A percentile compares a stretch with the other conserved stretches of the same genome.
Conservation (phyloP, 2,797 vertebrate species). For the Picus viridis region DNA sequence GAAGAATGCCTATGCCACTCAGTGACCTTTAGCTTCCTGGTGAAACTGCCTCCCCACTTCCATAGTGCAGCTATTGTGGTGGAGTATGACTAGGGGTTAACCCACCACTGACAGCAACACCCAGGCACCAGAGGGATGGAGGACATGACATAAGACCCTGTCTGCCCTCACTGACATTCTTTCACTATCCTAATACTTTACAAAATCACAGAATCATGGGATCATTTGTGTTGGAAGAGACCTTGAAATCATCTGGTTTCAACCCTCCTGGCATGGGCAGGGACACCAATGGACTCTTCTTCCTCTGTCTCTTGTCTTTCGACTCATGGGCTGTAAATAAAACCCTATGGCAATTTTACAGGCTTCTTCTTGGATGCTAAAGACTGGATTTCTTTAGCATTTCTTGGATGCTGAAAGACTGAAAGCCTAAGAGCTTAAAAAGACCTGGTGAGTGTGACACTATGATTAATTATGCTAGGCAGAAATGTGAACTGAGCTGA, state of each 20-base stretch:
- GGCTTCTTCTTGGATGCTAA: not conserved
- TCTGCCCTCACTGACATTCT: not conserved
- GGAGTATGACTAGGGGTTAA: not conserved
- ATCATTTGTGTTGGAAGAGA: not conserved
- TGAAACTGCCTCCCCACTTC: not conserved
- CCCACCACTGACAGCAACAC: not conserved
- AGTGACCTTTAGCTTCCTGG: not conserved
- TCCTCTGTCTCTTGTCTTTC: not conserved
- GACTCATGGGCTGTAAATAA: not conserved
- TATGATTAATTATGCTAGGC: not conserved
- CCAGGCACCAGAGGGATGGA: not conserved
- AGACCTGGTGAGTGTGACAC: not conserved
- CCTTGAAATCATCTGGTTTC: not conserved
- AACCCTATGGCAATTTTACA: not conserved
- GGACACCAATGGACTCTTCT: not conserved
- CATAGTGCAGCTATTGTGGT: accelerated
- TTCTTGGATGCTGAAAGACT: not conserved
- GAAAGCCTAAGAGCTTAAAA: not conserved
- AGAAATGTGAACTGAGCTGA: not conserved
- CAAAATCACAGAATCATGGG: not conserved
- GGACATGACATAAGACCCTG: accelerated
- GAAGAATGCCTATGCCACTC: accelerated
- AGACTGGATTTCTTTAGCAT: not conserved
- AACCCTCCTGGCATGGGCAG: not conserved
- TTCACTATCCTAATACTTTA: not conserved